Percentiles rank a stretch among this genome's conserved stretches.
Evolutionary conservation across 2,113 vertebrate genomes (phyloP).

Genomic region (Strigops habroptila): DNA sequence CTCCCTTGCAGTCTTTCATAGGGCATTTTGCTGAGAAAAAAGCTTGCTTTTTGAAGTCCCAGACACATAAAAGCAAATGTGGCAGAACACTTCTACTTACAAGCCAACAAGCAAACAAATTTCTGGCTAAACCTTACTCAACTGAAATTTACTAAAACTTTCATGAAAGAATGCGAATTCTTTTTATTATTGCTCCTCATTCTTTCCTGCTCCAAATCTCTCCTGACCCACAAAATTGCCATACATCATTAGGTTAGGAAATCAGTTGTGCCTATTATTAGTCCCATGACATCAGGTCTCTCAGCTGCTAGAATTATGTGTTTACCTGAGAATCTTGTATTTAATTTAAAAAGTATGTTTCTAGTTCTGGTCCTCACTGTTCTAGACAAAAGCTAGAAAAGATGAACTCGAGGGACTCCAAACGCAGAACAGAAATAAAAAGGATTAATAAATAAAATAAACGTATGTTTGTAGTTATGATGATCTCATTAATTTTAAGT

Average conservation of each 20-base stretch:
- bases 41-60: not conserved
- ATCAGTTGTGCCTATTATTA: not conserved
- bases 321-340: conserved; percentile 3
- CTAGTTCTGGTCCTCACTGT: not conserved
- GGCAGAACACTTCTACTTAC: not conserved
- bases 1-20: conserved; percentile 41
- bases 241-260: not conserved
- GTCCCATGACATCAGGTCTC: not conserved
- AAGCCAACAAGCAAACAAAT: conserved; percentile 23
- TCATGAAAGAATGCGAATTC: not conserved
- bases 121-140: not conserved
- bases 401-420: not conserved
- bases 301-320: not conserved
- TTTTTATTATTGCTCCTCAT: conserved; percentile 1
- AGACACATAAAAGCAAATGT: not conserved
- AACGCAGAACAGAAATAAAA: not conserved
- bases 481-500: not conserved
- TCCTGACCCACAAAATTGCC: not conserved
- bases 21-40: conserved; percentile 7
- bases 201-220: not conserved
- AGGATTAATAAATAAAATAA: not conserved
- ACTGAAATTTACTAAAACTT: not conserved
- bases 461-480: not conserved
- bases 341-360: not conserved
- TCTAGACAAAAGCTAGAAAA: not conserved